Percentiles rank a stretch among this genome's conserved stretches.
Conservation (phyloP, 2,113 vertebrate species). For the Monarcha castaneiventris region DNA sequence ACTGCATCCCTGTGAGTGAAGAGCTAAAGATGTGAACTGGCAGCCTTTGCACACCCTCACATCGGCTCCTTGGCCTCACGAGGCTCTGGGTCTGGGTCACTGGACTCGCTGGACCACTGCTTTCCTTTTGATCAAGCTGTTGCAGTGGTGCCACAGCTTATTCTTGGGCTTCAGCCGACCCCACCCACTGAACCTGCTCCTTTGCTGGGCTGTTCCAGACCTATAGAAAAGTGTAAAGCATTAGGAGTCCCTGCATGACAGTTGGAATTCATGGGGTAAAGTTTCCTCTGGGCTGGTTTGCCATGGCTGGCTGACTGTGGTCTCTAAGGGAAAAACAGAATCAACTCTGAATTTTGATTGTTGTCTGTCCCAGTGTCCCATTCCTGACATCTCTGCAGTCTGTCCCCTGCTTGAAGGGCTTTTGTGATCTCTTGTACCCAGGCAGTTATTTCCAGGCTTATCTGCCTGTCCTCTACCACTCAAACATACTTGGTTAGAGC, state of each 20-base stretch:
- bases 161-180: not conserved
- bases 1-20: not conserved
- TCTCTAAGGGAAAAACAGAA: not conserved
- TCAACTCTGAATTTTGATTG: not conserved
- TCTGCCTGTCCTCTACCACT: not conserved
- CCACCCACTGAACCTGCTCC: not conserved
- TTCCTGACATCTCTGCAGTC: not conserved
- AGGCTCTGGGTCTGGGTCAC: not conserved
- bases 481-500: not conserved
- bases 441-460: not conserved
- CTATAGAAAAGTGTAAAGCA: accelerated
- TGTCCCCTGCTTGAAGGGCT: not conserved
- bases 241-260: not conserved
- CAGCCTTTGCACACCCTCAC: not conserved
- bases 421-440: not conserved
- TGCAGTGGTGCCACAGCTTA: not conserved
- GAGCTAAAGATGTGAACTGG: not conserved
- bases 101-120: not conserved
- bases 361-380: not conserved
- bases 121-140: not conserved
- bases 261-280: not conserved
- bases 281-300: not conserved
- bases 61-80: accelerated
- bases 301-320: not conserved
- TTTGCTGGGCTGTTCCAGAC: not conserved